Base-by-base conservation (phyloP, 2,113 vertebrate species). In the Rhea pennata region DNA sequence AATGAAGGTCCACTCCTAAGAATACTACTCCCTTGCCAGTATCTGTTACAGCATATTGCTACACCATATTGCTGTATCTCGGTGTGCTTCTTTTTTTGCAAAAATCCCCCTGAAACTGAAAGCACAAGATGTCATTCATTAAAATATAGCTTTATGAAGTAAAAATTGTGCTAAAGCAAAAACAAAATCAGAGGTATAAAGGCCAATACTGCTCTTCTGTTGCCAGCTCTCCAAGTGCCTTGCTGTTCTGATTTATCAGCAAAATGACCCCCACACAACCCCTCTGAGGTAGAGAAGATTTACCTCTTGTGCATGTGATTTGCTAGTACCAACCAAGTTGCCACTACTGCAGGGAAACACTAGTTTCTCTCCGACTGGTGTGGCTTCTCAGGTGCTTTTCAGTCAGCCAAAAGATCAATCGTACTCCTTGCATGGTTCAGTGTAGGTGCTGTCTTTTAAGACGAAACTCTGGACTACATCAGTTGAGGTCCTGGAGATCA, bases 381-480 rank as follows among this genome's bases (percentile, higher is more conserved):
- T 7, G 10, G 24, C 29, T 50, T 61, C 53, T 69, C 7, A 5
- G 24, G 9, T 33, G 21, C 1, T 0, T 22, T 9, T 27, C 46
- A 48, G 21, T 17, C 9, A 12, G 73, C 29, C 0, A 0, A 48
- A 14, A 46, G 48, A 33, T 81, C 29, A 1, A 0, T 22, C 64
- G 27, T 8, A 22, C 36, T 33, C 59, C 29, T n/a, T 19, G 33
- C 0, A 2, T 48, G 59, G 29, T 29, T 64, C 66, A 0, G 0
- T 36, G 77, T 36, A 40, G 56, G 20, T 62, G 20, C 59, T 61
- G 64, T 48, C n/a, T 66, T 84, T 48, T 15, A 76, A 62, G 40
- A 36, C 15, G 9, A 39, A 69, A 5, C 51, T 48, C 16, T 48
- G 64, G 42, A 39, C 17, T 2, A 3, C 8, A 10, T 51, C 26